Conservation (phyloP, 2,797 vertebrate species). For the Nannoperca australis region DNA sequence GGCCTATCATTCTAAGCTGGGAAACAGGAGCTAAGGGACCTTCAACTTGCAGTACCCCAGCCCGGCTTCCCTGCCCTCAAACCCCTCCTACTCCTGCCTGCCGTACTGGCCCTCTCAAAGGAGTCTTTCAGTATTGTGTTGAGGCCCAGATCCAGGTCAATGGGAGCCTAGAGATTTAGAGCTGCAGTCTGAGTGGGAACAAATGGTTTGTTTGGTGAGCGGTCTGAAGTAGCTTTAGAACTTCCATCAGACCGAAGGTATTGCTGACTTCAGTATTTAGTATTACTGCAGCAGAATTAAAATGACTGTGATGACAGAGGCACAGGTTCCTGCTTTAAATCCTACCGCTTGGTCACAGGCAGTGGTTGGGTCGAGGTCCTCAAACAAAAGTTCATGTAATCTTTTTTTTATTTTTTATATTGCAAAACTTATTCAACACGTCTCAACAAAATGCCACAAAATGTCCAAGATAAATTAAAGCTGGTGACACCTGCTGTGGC, state of each 20-base stretch:
- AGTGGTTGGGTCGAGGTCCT: slow-evolving; percentile 26
- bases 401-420: slow-evolving; percentile 52
- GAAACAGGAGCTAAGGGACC: slow-evolving; percentile 83
- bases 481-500: slow-evolving; percentile 76
- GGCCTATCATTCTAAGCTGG: slow-evolving; percentile 77
- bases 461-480: slow-evolving; percentile 80
- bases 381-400: slow-evolving; percentile 56
- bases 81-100: slow-evolving; percentile 68
- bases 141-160: slow-evolving; percentile 82
- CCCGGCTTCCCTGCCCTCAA: slow-evolving; percentile 48
- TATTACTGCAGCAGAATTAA: slow-evolving; percentile 65
- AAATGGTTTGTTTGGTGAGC: slow-evolving; percentile 84
- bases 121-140: slow-evolving; percentile 83
- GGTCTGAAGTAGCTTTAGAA: slow-evolving; percentile 74
- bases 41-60: slow-evolving; percentile 65
- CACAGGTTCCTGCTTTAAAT: slow-evolving; percentile 34
- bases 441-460: slow-evolving; percentile 79
- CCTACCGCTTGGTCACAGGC: slow-evolving; percentile 32
- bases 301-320: slow-evolving; percentile 65
- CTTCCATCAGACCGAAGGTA: slow-evolving; percentile 68
- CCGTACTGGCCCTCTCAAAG: slow-evolving; percentile 78
- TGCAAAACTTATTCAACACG: slow-evolving; percentile 57
- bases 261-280: slow-evolving; percentile 67
- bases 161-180: slow-evolving; percentile 80
- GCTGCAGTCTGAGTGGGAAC: slow-evolving; percentile 77